phyloP scores from a whole-genome alignment of 2,113 vertebrate genomes.

The Eurypyga helias region DNA sequence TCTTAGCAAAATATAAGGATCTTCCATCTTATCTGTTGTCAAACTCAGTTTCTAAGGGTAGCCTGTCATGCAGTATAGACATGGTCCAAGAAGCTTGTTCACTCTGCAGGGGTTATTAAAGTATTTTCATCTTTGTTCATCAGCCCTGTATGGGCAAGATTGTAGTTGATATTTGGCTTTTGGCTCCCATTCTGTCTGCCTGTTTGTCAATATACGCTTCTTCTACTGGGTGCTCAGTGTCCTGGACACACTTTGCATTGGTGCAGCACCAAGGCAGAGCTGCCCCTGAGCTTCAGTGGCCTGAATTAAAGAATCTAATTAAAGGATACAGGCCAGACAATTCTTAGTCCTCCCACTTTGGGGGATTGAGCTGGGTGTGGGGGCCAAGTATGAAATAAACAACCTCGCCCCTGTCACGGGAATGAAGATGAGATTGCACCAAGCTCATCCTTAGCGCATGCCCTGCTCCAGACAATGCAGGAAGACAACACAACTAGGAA shows the following conservation, averaged over 20 bases:
- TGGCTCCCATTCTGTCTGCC: neutral
- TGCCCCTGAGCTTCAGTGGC: neutral
- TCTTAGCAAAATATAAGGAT: neutral
- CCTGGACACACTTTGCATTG: neutral
- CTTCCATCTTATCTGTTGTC: neutral
- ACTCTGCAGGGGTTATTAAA: neutral
- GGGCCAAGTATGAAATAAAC: neutral
- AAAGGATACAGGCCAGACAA: neutral
- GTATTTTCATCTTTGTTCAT: neutral
- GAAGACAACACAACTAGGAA: neutral
- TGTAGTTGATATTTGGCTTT: neutral
- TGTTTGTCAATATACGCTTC: neutral
- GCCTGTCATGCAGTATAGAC: neutral
- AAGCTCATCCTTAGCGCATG: neutral
- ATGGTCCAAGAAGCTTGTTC: neutral
- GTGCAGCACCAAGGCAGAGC: neutral
- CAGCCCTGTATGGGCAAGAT: neutral
- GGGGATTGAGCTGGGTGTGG: neutral
- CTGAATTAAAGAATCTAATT: neutral
- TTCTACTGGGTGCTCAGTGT: neutral
- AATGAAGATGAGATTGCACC: neutral
- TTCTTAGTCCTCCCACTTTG: neutral
- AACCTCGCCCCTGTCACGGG: neutral
- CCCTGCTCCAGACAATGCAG: neutral
- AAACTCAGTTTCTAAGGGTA: neutral